These are phyloP conservation scores for Dolichotis patagonum DNA, from an alignment of 2,113 vertebrate genomes.

Conservation along the genomic window DNA sequence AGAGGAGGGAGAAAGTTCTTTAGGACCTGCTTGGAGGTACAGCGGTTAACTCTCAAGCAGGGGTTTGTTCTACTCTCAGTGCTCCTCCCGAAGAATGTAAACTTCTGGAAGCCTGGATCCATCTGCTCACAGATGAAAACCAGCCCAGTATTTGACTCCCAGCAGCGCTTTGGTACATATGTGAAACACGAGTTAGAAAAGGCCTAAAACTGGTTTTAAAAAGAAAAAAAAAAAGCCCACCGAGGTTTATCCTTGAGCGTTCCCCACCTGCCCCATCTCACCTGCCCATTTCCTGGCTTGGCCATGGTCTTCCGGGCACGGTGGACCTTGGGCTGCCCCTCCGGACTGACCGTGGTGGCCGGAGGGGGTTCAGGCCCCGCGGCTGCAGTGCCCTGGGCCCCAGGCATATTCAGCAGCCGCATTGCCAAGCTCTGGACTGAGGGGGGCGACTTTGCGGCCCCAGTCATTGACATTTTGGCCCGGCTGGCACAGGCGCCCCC, in stretches of 20 bases:
- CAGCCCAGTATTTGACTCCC: not conserved
- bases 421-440: slow-evolving; percentile 85
- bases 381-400: slow-evolving; percentile 66
- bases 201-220: not conserved
- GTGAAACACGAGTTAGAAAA: not conserved
- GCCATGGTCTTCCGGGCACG: slow-evolving; percentile 94
- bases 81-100: not conserved
- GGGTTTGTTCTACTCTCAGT: not conserved
- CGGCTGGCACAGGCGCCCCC: slow-evolving; percentile 82
- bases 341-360: slow-evolving; percentile 72
- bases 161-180: not conserved
- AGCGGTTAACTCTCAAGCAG: not conserved
- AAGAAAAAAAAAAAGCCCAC: not conserved
- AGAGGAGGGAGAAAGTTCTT: not conserved
- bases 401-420: slow-evolving; percentile 82
- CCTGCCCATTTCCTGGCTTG: slow-evolving; percentile 89
- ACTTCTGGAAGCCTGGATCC: not conserved
- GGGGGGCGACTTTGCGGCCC: slow-evolving; percentile 87
- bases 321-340: slow-evolving; percentile 89
- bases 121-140: not conserved
- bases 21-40: no score
- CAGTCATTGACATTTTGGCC: slow-evolving; percentile 94
- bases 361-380: slow-evolving; percentile 79
- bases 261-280: slow-evolving; percentile 72
- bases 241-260: not conserved